Evolutionary conservation across 2,888 invertebrate species (phyloP).

Genomic region (Sympetrum striolatum): DNA sequence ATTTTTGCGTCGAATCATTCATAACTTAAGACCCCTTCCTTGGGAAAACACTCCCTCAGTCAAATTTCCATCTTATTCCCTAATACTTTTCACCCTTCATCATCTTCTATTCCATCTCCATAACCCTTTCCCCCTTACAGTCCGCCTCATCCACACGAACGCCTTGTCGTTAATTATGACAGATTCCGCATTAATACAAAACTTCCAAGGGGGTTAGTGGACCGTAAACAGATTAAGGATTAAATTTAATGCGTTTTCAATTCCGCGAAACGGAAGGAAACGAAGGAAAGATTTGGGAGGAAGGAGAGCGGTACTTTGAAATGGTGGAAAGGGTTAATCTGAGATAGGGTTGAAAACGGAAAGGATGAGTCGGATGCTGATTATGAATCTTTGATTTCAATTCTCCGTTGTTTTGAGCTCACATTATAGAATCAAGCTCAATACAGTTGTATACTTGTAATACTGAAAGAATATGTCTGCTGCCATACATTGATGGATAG

Average conservation of each 20-base stretch:
- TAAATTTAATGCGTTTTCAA: constrained; percentile 43
- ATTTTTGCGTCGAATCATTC: not conserved
- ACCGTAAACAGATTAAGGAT: constrained; percentile 42
- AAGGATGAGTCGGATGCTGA: not conserved
- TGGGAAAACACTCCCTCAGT: not conserved
- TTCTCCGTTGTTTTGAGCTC: too few relatives aligned
- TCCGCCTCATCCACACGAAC: not conserved
- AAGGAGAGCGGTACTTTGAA: not conserved
- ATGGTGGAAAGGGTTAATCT: not conserved
- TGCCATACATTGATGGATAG: too few relatives aligned
- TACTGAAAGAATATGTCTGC: too few relatives aligned
- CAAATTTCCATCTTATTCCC: not conserved
- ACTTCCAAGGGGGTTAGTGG: constrained; percentile 23
- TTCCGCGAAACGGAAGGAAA: not conserved
- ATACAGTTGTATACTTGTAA: too few relatives aligned
- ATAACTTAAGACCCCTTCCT: not conserved
- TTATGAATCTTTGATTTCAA: too few relatives aligned
- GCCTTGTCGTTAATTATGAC: constrained; percentile 36
- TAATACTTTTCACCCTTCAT: not conserved
- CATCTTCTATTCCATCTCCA: not conserved
- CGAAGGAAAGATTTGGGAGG: not conserved
- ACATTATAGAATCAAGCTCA: too few relatives aligned
- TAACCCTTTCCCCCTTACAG: not conserved
- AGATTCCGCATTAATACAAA: constrained; percentile 41
- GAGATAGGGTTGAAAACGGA: not conserved